Conservation (phyloP, 2,113 vertebrate genomes). For the Eretmochelys imbricata region DNA sequence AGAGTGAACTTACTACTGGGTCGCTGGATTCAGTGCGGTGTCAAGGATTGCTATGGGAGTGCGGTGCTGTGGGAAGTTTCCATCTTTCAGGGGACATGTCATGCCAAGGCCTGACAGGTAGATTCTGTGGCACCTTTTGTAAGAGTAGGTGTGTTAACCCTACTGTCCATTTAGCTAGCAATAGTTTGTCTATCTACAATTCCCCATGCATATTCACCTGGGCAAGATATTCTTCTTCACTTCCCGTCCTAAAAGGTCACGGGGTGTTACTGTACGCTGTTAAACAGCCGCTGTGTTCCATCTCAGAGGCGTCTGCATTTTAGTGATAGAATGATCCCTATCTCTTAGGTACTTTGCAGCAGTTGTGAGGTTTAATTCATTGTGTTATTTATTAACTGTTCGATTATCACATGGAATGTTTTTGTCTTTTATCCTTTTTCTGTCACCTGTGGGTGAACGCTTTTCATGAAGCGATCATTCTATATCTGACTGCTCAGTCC, state of each 20-base stretch:
- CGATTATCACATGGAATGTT: not conserved
- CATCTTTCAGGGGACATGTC: not conserved
- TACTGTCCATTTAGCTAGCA: not conserved
- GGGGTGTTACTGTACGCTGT: not conserved
- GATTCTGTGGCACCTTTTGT: not conserved
- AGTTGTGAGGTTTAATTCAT: not conserved
- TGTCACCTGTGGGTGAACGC: not conserved
- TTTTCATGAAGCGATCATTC: too few relatives aligned
- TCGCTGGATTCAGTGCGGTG: rapidly evolving
- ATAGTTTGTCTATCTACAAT: not conserved
- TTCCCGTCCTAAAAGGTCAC: not conserved
- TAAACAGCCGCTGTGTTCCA: not conserved
- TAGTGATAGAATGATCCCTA: not conserved
- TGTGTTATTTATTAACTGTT: not conserved
- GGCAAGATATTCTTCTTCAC: not conserved
- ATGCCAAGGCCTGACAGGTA: not conserved
- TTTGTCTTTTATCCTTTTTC: too few relatives aligned
- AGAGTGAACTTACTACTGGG: rapidly evolving
- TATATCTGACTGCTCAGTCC: not conserved
- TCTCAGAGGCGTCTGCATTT: not conserved
- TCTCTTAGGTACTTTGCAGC: not conserved
- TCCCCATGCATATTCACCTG: rapidly evolving
- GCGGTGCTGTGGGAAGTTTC: not conserved
- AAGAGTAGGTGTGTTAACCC: not conserved
- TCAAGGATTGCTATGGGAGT: not conserved